Evolutionary conservation across 2,113 vertebrate genomes (phyloP).

Genomic region (Lagenorhynchus albirostris): DNA sequence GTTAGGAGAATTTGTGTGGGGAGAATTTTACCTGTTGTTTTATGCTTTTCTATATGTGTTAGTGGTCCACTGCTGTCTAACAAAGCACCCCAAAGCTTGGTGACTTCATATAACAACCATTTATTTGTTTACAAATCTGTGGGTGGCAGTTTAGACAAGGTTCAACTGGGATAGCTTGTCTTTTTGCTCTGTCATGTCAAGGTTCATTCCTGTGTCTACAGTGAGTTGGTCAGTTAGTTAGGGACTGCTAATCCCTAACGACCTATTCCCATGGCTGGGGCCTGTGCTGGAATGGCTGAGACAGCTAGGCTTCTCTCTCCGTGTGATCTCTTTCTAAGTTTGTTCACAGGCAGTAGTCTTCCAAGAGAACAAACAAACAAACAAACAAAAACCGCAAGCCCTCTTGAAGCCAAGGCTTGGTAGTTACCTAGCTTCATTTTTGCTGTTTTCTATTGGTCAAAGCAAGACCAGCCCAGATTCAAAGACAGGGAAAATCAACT

Average conservation of each 20-base stretch:
- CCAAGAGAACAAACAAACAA: background rate
- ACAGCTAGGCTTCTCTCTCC: background rate
- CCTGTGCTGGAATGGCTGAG: background rate
- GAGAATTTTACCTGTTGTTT: background rate
- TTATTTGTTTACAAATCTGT: background rate
- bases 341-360: background rate
- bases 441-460: background rate
- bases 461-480: background rate
- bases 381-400: background rate
- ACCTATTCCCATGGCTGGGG: background rate
- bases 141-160: background rate
- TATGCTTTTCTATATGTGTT: background rate
- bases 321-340: background rate
- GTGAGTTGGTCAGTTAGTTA: background rate
- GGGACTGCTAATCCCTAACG: background rate
- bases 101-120: background rate
- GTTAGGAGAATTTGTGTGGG: background rate
- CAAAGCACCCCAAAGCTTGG: background rate
- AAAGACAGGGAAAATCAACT: background rate
- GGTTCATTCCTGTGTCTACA: background rate
- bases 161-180: background rate
- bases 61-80: background rate
- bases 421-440: background rate
- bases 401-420: background rate
- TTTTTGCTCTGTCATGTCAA: background rate